phyloP scores from a whole-genome alignment of 2,113 vertebrate genomes.

The Sinocyclocheilus anophthalmus region DNA sequence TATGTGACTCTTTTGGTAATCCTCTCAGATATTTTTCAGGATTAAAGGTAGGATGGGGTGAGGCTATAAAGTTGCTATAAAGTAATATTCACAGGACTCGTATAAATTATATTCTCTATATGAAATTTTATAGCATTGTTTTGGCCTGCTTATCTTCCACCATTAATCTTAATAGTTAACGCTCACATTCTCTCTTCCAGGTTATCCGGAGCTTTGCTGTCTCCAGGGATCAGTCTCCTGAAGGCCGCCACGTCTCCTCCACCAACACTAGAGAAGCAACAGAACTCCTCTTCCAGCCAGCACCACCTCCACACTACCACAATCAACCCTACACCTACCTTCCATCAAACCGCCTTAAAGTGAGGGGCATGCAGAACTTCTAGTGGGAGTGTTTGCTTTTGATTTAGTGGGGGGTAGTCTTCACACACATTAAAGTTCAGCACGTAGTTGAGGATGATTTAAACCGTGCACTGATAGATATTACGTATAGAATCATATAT shows the following conservation, averaged over 20 bases:
- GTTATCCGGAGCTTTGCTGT: conserved; percentile 80
- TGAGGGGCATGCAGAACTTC: conserved; percentile 71
- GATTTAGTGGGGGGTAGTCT: not conserved
- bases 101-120: not conserved
- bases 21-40: not conserved
- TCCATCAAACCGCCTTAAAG: conserved; percentile 78
- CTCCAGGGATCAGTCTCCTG: conserved; percentile 81
- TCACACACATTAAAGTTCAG: not conserved
- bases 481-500: too few species aligned
- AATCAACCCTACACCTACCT: conserved; percentile 80
- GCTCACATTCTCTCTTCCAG: conserved; percentile 73
- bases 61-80: not conserved
- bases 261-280: conserved; percentile 81
- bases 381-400: conserved; percentile 3
- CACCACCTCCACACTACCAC: conserved; percentile 78
- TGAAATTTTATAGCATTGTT: not conserved
- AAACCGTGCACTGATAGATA: too few species aligned
- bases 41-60: conserved; percentile 16
- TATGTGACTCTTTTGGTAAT: conserved; percentile 24
- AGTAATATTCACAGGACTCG: not conserved
- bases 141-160: not conserved
- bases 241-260: conserved; percentile 81
- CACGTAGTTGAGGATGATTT: too few species aligned
- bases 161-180: not conserved
- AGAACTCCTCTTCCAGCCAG: conserved; percentile 70